These are phyloP conservation scores for Variabilichromis moorii DNA, from an alignment of 2,113 vertebrate genomes.

Conservation along the genomic window DNA sequence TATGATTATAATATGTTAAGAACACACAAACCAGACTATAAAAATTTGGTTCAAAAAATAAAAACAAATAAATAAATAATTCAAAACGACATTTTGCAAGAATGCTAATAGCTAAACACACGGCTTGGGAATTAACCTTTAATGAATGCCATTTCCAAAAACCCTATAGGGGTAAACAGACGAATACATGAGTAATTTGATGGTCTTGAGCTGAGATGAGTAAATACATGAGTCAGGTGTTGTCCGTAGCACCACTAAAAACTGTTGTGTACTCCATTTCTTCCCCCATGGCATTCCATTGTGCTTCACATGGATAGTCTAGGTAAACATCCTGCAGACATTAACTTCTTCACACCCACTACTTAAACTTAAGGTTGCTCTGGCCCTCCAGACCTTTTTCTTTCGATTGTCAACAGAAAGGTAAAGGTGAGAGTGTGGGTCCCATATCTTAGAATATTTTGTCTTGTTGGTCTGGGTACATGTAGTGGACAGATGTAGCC, in stretches of 20 bases:
- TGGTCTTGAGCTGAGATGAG: background rate
- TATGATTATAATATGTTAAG: background rate
- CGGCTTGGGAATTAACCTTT: background rate
- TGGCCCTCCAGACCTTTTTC: background rate
- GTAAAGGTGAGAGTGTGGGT: background rate
- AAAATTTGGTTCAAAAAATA: background rate
- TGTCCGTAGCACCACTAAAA: background rate
- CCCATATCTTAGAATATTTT: background rate
- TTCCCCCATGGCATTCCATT: background rate
- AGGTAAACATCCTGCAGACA: background rate
- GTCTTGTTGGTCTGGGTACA: background rate
- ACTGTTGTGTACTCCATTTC: background rate
- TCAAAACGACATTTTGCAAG: background rate
- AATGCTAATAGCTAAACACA: rapidly evolving
- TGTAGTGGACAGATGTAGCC: background rate
- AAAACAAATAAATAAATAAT: background rate
- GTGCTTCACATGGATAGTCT: background rate
- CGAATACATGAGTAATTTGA: background rate
- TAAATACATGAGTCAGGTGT: background rate
- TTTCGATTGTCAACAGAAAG: background rate
- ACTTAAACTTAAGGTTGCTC: background rate
- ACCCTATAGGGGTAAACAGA: background rate
- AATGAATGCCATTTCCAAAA: background rate
- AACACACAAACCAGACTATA: background rate
- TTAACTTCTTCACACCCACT: background rate